A percentile compares a stretch with the other conserved stretches of the same genome.
Evolutionary conservation across 1,140 invertebrate genomes (phyloP).

Genomic region (Cecropterus lyciades): DNA sequence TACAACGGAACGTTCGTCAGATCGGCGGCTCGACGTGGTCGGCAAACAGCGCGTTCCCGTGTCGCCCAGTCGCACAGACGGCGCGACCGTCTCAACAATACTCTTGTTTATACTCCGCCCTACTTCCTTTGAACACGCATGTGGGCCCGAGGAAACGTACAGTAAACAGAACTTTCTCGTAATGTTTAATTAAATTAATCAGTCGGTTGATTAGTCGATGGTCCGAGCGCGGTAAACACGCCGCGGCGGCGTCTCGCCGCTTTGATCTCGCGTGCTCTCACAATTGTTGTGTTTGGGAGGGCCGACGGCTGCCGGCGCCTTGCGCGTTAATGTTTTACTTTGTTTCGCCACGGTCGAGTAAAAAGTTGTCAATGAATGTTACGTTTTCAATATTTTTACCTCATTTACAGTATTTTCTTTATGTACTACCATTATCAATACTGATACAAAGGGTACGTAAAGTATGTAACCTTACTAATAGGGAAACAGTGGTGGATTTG

Average conservation of each 20-base stretch:
- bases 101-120: slow-evolving; percentile 73
- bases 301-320: slow-evolving; percentile 45
- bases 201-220: slow-evolving; percentile 81
- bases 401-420: background rate
- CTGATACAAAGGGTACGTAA: no score
- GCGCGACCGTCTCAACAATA: slow-evolving; percentile 63
- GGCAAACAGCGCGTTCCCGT: slow-evolving; percentile 8
- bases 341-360: slow-evolving; percentile 37
- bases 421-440: no score
- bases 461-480: no score
- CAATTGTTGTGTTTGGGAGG: slow-evolving; percentile 69
- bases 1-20: background rate
- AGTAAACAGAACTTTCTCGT: slow-evolving; percentile 82
- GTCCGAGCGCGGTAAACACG: slow-evolving; percentile 73
- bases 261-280: slow-evolving; percentile 73
- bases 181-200: slow-evolving; percentile 84
- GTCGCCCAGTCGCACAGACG: slow-evolving; percentile 22
- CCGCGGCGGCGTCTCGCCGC: slow-evolving; percentile 45
- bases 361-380: slow-evolving; percentile 37
- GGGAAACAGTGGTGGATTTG: no score
- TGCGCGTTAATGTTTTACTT: slow-evolving; percentile 37
- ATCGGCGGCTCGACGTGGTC: background rate
- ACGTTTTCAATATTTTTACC: background rate
- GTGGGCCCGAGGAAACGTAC: slow-evolving; percentile 80
- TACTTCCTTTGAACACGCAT: slow-evolving; percentile 81